Evolutionary conservation across 2,888 invertebrate species (phyloP).

Genomic region (Patella ulyssiponensis): DNA sequence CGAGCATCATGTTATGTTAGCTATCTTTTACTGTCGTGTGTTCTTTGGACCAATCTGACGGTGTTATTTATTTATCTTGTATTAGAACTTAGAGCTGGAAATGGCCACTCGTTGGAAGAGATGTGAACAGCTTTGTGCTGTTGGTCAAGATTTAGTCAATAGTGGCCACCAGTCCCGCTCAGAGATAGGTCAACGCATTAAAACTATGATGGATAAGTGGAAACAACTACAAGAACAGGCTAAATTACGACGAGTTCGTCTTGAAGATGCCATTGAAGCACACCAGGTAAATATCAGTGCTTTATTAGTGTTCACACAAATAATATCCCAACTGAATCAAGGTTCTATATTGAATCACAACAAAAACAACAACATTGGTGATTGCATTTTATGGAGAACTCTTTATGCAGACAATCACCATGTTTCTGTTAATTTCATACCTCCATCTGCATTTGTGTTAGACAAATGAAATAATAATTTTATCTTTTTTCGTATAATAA

Average conservation of each 20-base stretch:
- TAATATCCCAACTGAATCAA: no score
- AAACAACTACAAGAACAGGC: slow-evolving; percentile 88
- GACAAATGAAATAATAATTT: no score
- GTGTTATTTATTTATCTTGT: slow-evolving; percentile 23
- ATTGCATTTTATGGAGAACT: no score
- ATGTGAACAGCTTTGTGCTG: slow-evolving; percentile 75
- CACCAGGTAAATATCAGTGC: slow-evolving; percentile 79
- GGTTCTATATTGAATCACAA: no score
- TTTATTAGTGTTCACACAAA: background rate
- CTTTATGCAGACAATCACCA: no score
- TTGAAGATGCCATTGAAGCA: slow-evolving; percentile 91
- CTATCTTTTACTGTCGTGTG: no score
- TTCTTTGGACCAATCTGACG: background rate
- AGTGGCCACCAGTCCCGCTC: slow-evolving; percentile 86
- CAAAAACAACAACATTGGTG: no score
- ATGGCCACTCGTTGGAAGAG: slow-evolving; percentile 78
- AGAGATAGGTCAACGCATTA: slow-evolving; percentile 88
- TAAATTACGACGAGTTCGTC: slow-evolving; percentile 75
- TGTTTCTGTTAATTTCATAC: no score
- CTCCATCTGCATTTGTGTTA: no score
- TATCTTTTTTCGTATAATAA: no score
- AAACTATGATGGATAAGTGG: slow-evolving; percentile 89
- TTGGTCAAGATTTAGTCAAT: slow-evolving; percentile 82
- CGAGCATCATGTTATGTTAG: no score
- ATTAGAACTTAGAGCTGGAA: slow-evolving; percentile 81